phyloP scores from a whole-genome alignment of 2,113 vertebrate species.

The Chaetodon auriga region DNA sequence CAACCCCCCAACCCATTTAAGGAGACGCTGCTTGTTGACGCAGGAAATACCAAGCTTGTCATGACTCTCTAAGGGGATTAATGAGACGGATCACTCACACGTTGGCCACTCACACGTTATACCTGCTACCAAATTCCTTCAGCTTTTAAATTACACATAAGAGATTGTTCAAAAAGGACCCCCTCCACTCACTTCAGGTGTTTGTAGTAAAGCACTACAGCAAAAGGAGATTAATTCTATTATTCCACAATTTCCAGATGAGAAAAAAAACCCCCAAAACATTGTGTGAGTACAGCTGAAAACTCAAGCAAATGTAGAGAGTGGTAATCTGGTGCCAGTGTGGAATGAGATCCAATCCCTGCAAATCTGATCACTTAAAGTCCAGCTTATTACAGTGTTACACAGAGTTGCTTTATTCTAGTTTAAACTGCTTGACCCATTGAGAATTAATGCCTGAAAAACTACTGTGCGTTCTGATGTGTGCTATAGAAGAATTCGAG shows the following conservation, averaged over 20 bases:
- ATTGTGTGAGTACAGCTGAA: conserved; percentile 6
- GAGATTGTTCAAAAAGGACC: conserved; percentile 6
- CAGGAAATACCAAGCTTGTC: conserved; percentile 73
- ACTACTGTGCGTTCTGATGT: not conserved
- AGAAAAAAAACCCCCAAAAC: conserved; percentile 27
- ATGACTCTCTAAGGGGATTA: conserved; percentile 66
- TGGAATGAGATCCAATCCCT: conserved; percentile 53
- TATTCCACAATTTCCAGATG: conserved; percentile 10
- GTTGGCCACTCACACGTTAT: conserved; percentile 56
- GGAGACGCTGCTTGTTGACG: conserved; percentile 70
- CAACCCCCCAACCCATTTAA: conserved; percentile 70
- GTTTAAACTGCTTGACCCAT: conserved; percentile 8
- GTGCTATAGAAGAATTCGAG: conserved; percentile 24
- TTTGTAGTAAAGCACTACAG: not conserved
- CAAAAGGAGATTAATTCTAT: conserved; percentile 38
- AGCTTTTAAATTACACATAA: not conserved
- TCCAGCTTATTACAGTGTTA: conserved; percentile 27
- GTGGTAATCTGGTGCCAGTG: conserved; percentile 54
- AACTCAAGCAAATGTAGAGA: conserved; percentile 18
- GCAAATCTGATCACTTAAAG: conserved; percentile 57
- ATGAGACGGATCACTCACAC: conserved; percentile 61
- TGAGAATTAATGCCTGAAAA: conserved; percentile 29
- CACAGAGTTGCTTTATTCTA: conserved; percentile 41
- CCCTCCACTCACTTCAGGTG: not conserved
- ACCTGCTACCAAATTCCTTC: conserved; percentile 36